These are phyloP conservation scores for Drosophila serrata DNA, from an alignment of 1,140 invertebrate genomes.

Conservation along the genomic window DNA sequence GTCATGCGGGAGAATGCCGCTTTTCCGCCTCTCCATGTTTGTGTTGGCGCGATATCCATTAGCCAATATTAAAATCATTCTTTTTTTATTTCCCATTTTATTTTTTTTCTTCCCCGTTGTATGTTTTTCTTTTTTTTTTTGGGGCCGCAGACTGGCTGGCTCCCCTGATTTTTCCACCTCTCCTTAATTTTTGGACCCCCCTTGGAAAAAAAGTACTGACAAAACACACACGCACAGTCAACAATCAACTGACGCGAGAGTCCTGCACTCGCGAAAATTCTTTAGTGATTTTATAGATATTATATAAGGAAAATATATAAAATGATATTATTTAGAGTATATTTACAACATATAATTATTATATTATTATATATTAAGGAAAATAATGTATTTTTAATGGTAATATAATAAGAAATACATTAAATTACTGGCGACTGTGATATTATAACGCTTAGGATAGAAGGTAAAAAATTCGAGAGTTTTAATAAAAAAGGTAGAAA, in stretches of 20 bases:
- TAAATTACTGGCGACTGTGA: too few species aligned
- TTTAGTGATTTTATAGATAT: background rate
- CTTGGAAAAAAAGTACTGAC: conserved; percentile 30
- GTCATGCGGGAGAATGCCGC: conserved; percentile 65
- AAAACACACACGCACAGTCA: conserved; percentile 51
- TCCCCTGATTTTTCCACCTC: background rate
- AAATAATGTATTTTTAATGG: too few species aligned
- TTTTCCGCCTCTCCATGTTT: conserved; percentile 12
- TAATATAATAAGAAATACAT: too few species aligned
- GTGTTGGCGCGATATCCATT: conserved; percentile 74
- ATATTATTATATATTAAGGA: too few species aligned
- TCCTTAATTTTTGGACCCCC: conserved; percentile 12
- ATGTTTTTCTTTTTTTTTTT: background rate
- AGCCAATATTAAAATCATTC: conserved; percentile 84
- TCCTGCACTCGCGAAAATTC: background rate
- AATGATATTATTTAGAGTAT: background rate
- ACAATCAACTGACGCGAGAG: conserved; percentile 51
- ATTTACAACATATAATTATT: too few species aligned
- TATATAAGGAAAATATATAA: background rate
- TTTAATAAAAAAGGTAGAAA: too few species aligned
- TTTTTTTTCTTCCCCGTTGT: background rate
- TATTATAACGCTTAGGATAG: too few species aligned
- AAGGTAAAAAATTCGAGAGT: too few species aligned
- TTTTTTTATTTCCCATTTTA: conserved; percentile 44
- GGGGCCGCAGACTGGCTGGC: conserved; percentile 66